A percentile compares a stretch with the other conserved stretches of the same genome.
These are phyloP conservation scores for Nesogale talazaci DNA, from an alignment of 2,113 vertebrate genomes.

Conservation along the genomic window DNA sequence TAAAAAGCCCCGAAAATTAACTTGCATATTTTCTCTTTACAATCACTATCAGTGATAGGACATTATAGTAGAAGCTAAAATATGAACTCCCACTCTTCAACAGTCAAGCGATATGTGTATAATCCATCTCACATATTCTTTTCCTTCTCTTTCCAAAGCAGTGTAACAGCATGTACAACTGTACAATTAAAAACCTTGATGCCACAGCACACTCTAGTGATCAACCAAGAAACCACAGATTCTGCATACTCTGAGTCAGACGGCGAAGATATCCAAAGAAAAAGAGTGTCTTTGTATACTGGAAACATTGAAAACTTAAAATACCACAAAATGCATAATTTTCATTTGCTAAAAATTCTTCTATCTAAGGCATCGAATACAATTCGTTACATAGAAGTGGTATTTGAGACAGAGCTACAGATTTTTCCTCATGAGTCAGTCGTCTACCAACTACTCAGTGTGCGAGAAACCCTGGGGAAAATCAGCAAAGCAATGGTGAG, in stretches of 20 bases:
- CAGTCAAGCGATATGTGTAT: background rate
- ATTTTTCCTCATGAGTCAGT: constrained; percentile 16
- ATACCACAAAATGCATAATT: constrained; percentile 40
- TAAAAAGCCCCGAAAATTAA: constrained; percentile 55
- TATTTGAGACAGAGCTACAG: constrained; percentile 25
- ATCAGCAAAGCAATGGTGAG: background rate
- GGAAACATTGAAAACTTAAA: constrained; percentile 51
- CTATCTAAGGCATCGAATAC: background rate
- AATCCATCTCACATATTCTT: background rate
- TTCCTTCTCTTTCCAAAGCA: constrained; percentile 41
- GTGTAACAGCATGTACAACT: background rate
- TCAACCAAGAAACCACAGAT: constrained; percentile 60
- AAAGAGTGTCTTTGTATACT: background rate
- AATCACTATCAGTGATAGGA: background rate
- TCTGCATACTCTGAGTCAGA: constrained; percentile 47
- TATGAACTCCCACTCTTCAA: background rate
- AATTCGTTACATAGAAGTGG: constrained; percentile 29
- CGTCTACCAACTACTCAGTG: background rate
- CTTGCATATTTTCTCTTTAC: background rate
- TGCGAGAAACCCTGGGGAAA: background rate
- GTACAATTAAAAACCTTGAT: constrained; percentile 58
- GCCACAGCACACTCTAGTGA: constrained; percentile 79
- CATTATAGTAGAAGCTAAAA: constrained; percentile 6
- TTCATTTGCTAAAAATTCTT: constrained; percentile 31
- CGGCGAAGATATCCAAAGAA: constrained; percentile 5